These are phyloP conservation scores for Luffia ferchaultella DNA, from an alignment of 2,888 invertebrate genomes.

Conservation along the genomic window DNA sequence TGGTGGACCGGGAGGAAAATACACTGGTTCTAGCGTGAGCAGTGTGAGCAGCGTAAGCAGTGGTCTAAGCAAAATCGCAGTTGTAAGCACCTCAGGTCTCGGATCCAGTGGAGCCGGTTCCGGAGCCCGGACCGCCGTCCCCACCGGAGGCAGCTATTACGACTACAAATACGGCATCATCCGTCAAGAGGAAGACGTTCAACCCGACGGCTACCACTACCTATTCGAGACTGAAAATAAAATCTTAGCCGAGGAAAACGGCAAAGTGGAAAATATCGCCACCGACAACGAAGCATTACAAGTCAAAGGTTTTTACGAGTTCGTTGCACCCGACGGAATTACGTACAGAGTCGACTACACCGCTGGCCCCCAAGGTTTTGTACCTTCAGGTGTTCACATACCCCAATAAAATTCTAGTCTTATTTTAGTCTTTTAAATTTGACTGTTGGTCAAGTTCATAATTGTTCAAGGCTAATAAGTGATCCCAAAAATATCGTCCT, in stretches of 20 bases:
- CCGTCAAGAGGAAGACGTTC: constrained; percentile 40
- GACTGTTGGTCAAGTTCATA: too few species aligned
- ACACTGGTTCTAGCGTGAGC: constrained; percentile 18
- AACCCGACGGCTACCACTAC: constrained; percentile 50
- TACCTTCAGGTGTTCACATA: constrained; percentile 39
- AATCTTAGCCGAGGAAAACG: constrained; percentile 51
- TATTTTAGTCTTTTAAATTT: too few species aligned
- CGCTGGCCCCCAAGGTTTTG: constrained; percentile 54
- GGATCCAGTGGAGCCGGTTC: constrained; percentile 7
- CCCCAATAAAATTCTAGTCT: constrained; percentile 34
- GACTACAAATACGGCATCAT: constrained; percentile 51
- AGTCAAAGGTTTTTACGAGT: constrained; percentile 51
- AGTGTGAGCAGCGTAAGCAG: constrained; percentile 4
- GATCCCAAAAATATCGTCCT: too few species aligned
- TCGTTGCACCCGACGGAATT: constrained; percentile 46
- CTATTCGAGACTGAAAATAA: constrained; percentile 58
- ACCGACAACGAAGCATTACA: constrained; percentile 33
- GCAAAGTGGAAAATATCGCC: constrained; percentile 39
- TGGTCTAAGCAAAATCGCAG: constrained; percentile 7
- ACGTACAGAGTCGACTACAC: constrained; percentile 56
- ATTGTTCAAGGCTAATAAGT: too few species aligned
- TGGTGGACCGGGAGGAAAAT: constrained; percentile 14
- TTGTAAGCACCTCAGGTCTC: constrained; percentile 9
- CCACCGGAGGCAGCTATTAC: constrained; percentile 21
- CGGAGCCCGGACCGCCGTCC: constrained; percentile 6